These are phyloP conservation scores for Pangasius larnaudii DNA, from an alignment of 2,797 vertebrate species.

Conservation along the genomic window DNA sequence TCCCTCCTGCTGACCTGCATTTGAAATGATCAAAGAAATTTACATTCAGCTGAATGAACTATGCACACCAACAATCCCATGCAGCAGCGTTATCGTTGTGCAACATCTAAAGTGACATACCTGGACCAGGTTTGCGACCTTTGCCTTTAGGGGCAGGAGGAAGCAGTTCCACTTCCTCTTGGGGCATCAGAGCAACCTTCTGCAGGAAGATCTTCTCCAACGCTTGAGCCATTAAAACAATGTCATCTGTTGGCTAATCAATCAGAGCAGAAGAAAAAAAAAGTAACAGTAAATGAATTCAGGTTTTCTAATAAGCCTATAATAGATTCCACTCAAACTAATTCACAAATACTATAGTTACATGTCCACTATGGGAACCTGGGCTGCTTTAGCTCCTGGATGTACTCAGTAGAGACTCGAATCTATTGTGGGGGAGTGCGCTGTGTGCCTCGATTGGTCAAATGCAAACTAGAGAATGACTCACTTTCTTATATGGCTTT, in stretches of 20 bases:
- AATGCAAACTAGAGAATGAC: not conserved
- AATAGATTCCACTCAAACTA: not conserved
- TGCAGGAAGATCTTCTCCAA: slow-evolving; percentile 95
- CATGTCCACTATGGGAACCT: not conserved
- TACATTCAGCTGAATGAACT: not conserved
- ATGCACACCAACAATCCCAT: not conserved
- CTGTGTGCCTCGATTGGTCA: not conserved
- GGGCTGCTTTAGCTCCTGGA: not conserved
- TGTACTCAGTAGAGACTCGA: not conserved
- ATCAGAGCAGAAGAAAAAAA: slow-evolving; percentile 6
- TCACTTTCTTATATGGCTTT: not conserved
- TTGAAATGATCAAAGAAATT: not conserved
- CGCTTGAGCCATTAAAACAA: slow-evolving; percentile 96
- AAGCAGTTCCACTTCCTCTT: slow-evolving; percentile 87
- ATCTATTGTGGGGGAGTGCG: not conserved
- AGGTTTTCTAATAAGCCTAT: not conserved
- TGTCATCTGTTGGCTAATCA: slow-evolving; percentile 93
- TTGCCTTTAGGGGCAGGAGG: slow-evolving; percentile 85
- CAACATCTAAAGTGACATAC: slow-evolving; percentile 50
- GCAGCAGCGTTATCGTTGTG: not conserved
- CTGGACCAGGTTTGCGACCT: slow-evolving; percentile 75
- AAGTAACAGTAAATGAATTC: not conserved
- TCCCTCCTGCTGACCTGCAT: slow-evolving; percentile 71
- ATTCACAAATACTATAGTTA: not conserved
- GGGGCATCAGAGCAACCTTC: slow-evolving; percentile 92